Percentiles rank a stretch among this genome's conserved stretches.
Conservation (phyloP, 2,113 vertebrate species). For the Jaculus jaculus region DNA sequence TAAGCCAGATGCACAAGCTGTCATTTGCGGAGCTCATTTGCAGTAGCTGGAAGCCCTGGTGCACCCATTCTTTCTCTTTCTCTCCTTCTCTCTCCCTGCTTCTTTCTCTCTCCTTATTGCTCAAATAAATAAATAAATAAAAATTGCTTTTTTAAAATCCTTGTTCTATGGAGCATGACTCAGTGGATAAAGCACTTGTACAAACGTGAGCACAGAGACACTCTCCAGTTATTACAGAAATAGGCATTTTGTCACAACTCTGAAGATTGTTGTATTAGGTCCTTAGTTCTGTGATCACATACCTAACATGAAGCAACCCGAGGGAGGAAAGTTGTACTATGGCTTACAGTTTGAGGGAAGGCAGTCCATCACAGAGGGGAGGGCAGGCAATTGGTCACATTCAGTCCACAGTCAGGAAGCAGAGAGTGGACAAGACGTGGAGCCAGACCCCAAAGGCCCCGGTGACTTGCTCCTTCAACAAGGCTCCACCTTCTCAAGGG, state of each 20-base stretch:
- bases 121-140: too few relatives aligned
- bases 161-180: too few relatives aligned
- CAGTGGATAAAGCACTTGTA: too few relatives aligned
- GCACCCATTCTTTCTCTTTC: too few relatives aligned
- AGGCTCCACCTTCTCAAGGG: not conserved
- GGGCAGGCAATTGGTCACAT: not conserved
- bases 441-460: not conserved
- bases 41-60: too few relatives aligned
- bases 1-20: too few relatives aligned
- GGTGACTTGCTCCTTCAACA: too few relatives aligned
- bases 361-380: not conserved
- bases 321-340: not conserved
- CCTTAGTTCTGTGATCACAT: not conserved
- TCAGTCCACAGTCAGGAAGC: not conserved
- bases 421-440: not conserved
- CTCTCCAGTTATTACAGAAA: not conserved
- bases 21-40: too few relatives aligned
- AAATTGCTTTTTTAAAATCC: too few relatives aligned
- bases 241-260: not conserved
- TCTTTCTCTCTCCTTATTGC: too few relatives aligned
- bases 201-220: too few relatives aligned
- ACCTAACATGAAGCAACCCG: too few relatives aligned
- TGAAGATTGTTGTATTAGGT: not conserved
- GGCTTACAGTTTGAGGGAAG: not conserved
- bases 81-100: rapidly evolving